Evolutionary conservation across 2,888 invertebrate genomes (phyloP).

Genomic region (Aporophyla lueneburgensis): DNA sequence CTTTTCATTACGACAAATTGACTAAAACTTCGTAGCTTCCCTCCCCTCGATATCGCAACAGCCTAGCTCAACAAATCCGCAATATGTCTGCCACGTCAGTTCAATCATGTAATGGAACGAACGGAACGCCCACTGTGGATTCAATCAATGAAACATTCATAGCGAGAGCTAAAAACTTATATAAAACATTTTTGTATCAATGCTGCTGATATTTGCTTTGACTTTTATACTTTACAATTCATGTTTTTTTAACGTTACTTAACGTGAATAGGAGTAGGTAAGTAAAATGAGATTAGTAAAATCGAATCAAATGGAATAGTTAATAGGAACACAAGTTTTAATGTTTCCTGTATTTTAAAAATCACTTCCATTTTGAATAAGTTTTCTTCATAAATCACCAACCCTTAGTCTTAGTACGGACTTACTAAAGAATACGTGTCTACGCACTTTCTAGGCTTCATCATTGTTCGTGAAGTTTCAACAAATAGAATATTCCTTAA

Average conservation of each 20-base stretch:
- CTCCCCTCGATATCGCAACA: slow-evolving; percentile 25
- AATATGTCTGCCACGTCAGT: slow-evolving; percentile 69
- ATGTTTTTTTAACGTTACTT: slow-evolving; percentile 22
- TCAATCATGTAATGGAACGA: slow-evolving; percentile 78
- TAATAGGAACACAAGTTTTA: too few relatives aligned
- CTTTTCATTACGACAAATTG: slow-evolving; percentile 31
- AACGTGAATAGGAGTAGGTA: not conserved
- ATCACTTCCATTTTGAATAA: not conserved
- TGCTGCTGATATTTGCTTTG: slow-evolving; percentile 47
- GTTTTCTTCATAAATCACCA: not conserved
- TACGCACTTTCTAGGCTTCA: slow-evolving; percentile 6
- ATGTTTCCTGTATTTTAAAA: not conserved
- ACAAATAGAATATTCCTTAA: not conserved
- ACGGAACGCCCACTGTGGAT: slow-evolving; percentile 64
- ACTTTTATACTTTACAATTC: slow-evolving; percentile 34
- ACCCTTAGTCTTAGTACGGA: too few relatives aligned
- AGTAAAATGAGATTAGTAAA: not conserved
- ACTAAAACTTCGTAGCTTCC: slow-evolving; percentile 12
- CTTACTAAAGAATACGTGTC: not conserved
- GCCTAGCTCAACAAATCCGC: slow-evolving; percentile 57
- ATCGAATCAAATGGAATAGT: not conserved
- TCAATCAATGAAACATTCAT: slow-evolving; percentile 70
- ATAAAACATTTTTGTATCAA: slow-evolving; percentile 59
- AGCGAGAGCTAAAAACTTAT: slow-evolving; percentile 63
- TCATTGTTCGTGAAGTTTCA: slow-evolving; percentile 16